Percentiles rank a stretch among this genome's conserved stretches.
phyloP scores from a whole-genome alignment of 2,888 invertebrate genomes.

The Mactromeris polynyma region DNA sequence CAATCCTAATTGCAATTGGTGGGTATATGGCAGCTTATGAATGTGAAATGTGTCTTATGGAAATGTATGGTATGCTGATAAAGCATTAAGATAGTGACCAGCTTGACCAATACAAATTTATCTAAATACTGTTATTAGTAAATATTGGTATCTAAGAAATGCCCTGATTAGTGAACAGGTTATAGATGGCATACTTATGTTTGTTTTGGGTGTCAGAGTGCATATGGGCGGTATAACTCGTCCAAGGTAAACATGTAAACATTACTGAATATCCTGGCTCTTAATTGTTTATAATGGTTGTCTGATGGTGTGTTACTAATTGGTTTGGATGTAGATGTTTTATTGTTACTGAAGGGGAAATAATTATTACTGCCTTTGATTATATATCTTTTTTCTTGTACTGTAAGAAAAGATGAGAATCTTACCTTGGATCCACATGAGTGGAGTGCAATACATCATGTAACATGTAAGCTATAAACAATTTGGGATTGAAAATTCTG shows the following conservation, averaged over 20 bases:
- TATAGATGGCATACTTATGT: not conserved
- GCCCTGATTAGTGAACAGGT: not conserved
- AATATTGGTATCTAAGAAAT: conserved; percentile 39
- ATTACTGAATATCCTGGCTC: not conserved
- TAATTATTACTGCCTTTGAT: not conserved
- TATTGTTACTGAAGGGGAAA: not conserved
- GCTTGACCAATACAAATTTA: conserved; percentile 33
- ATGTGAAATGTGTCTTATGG: not conserved
- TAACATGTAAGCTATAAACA: not conserved
- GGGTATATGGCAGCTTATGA: not conserved
- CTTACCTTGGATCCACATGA: not conserved
- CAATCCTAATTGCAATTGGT: conserved; percentile 18
- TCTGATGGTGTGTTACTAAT: not conserved
- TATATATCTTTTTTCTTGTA: not conserved
- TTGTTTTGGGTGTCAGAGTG: not conserved
- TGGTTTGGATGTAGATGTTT: not conserved
- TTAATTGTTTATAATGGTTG: not conserved
- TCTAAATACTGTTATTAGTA: conserved; percentile 42
- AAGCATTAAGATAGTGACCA: not conserved
- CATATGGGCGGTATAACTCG: not conserved
- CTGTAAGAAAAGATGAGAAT: not conserved
- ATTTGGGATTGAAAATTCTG: not conserved
- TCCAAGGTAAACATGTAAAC: conserved; percentile 1
- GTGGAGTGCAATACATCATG: too few relatives aligned
- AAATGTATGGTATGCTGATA: conserved; percentile 4